Evolutionary conservation across 2,113 vertebrate genomes (phyloP).

Genomic region (Xenopus borealis): DNA sequence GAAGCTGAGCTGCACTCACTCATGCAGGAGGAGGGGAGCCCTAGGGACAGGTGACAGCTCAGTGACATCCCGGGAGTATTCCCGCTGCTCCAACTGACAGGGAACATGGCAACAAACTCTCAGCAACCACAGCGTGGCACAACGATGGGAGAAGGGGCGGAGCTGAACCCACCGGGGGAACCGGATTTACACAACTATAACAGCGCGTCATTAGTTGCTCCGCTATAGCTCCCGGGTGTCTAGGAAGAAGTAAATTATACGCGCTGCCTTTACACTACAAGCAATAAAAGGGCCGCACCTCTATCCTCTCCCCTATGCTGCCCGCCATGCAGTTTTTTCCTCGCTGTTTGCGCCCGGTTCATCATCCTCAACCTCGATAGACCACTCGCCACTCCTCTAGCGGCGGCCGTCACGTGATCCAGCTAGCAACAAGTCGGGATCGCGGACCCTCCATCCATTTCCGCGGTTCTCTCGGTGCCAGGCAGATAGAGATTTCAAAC

Average conservation of each 20-base stretch:
- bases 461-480: not conserved
- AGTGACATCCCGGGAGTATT: conserved; percentile 8
- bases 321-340: conserved; percentile 63
- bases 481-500: conserved; percentile 13
- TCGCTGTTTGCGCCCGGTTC: conserved; percentile 12
- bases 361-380: conserved; percentile 28
- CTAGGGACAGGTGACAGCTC: not conserved
- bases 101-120: conserved; percentile 18
- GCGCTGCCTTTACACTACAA: not conserved
- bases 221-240: too few relatives aligned
- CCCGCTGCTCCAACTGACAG: conserved; percentile 48
- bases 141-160: not conserved
- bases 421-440: not conserved
- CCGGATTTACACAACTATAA: too few relatives aligned
- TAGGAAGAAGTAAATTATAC: not conserved
- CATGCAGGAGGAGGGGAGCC: not conserved
- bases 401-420: not conserved
- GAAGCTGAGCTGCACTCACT: not conserved
- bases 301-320: conserved; percentile 84
- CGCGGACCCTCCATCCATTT: conserved; percentile 18
- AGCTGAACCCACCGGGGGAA: not conserved
- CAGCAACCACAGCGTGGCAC: conserved; percentile 1
- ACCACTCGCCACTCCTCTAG: not conserved
- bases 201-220: too few relatives aligned
- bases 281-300: conserved; percentile 65